These are phyloP conservation scores for Penaeus indicus DNA, from an alignment of 1,140 invertebrate species.

Conservation along the genomic window DNA sequence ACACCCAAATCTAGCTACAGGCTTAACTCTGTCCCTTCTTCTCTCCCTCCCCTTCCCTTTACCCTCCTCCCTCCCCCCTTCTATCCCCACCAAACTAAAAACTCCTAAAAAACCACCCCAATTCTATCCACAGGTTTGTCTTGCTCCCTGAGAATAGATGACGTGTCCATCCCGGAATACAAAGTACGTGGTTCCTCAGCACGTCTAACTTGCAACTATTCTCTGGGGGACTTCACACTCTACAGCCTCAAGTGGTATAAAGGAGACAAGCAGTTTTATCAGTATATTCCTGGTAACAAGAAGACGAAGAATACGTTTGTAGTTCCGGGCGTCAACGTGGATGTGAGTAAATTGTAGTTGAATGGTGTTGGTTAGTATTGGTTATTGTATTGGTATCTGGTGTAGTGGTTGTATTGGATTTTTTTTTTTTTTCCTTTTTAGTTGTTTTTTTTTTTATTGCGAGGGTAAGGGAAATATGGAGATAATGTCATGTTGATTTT, in stretches of 20 bases:
- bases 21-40: background rate
- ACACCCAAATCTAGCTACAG: background rate
- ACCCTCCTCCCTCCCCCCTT: no score
- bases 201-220: slow-evolving; percentile 76
- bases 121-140: background rate
- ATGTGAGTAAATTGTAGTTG: slow-evolving; percentile 66
- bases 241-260: slow-evolving; percentile 88
- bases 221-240: slow-evolving; percentile 79
- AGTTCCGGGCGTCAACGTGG: slow-evolving; percentile 69
- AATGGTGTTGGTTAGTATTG: no score
- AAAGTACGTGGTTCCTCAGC: slow-evolving; percentile 51
- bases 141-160: slow-evolving; percentile 3
- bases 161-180: slow-evolving; percentile 60
- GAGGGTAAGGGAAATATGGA: no score
- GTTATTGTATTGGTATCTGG: no score
- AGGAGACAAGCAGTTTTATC: slow-evolving; percentile 81
- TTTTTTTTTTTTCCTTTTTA: no score
- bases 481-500: no score
- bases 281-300: slow-evolving; percentile 70
- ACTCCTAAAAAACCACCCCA: background rate
- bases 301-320: slow-evolving; percentile 70
- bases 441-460: no score
- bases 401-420: no score
- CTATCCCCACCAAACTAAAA: background rate
- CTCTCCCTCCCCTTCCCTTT: no score